A percentile compares a stretch with the other conserved stretches of the same genome.
These are phyloP conservation scores for Apodemus sylvaticus DNA, from an alignment of 2,113 vertebrate genomes.

Conservation along the genomic window DNA sequence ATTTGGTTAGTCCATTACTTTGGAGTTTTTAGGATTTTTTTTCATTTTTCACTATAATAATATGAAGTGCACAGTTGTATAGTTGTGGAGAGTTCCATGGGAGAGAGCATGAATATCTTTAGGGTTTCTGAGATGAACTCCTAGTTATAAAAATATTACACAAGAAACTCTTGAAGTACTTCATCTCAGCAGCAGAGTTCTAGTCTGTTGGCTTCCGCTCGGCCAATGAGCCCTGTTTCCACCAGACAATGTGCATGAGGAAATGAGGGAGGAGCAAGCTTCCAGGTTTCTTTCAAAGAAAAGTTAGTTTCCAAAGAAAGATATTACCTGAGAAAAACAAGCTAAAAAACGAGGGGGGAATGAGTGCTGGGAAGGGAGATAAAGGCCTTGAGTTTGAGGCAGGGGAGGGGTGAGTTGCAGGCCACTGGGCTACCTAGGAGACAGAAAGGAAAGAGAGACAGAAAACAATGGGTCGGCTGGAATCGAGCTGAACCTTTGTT, in stretches of 20 bases:
- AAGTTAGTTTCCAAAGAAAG: background rate
- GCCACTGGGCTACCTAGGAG: background rate
- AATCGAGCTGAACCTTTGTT: background rate
- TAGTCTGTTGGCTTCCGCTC: background rate
- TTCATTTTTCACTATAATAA: background rate
- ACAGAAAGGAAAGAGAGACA: too few species aligned
- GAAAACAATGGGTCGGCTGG: background rate
- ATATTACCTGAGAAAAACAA: constrained; percentile 25
- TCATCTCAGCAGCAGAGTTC: background rate
- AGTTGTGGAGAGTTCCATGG: background rate
- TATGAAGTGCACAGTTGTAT: background rate
- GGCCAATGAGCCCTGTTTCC: background rate
- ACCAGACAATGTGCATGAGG: background rate
- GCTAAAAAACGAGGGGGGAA: background rate
- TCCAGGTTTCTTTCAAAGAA: background rate
- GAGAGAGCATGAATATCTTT: background rate
- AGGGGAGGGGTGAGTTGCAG: background rate
- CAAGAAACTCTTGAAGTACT: background rate
- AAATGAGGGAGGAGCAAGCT: background rate
- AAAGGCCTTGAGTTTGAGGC: background rate
- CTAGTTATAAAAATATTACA: background rate
- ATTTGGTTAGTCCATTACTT: constrained; percentile 2
- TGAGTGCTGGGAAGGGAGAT: background rate
- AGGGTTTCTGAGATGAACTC: background rate
- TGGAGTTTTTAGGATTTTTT: background rate